Conservation (phyloP, 2,888 invertebrate species). For the Polydrusus cervinus region DNA sequence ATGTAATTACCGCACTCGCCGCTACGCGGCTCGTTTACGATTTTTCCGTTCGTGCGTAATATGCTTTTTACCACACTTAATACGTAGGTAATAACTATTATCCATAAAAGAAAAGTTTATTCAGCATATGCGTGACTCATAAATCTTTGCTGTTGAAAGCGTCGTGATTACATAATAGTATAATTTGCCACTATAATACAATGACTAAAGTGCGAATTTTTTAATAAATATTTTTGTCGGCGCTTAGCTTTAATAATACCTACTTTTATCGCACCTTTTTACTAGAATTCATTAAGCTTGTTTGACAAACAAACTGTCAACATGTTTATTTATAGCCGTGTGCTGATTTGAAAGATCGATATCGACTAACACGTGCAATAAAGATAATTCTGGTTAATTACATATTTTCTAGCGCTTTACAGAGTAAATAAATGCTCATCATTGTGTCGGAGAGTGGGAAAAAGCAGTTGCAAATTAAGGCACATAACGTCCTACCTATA, state of each 20-base stretch:
- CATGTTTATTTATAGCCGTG: constrained; percentile 10
- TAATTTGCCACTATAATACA: constrained; percentile 15
- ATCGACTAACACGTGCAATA: constrained; percentile 1
- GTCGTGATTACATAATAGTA: constrained; percentile 10
- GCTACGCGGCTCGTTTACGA: too few relatives aligned
- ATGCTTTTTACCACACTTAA: too few relatives aligned
- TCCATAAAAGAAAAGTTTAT: constrained; percentile 6
- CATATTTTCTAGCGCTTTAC: neutral
- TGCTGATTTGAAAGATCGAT: constrained; percentile 8
- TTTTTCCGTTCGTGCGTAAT: too few relatives aligned
- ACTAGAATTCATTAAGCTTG: constrained; percentile 18
- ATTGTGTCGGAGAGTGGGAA: too few relatives aligned
- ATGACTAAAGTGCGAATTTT: constrained; percentile 12
- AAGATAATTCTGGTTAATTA: neutral
- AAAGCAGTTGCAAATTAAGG: neutral
- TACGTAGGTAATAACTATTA: too few relatives aligned
- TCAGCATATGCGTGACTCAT: constrained; percentile 10
- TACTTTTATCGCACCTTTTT: constrained; percentile 18
- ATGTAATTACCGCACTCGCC: too few relatives aligned
- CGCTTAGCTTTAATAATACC: neutral
- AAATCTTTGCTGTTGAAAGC: neutral
- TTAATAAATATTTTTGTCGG: constrained; percentile 7
- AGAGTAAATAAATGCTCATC: neutral
- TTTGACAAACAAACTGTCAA: constrained; percentile 20
- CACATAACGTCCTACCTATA: too few relatives aligned